These are phyloP conservation scores for Planococcus citri DNA, from an alignment of 1,140 invertebrate species.

Conservation along the genomic window DNA sequence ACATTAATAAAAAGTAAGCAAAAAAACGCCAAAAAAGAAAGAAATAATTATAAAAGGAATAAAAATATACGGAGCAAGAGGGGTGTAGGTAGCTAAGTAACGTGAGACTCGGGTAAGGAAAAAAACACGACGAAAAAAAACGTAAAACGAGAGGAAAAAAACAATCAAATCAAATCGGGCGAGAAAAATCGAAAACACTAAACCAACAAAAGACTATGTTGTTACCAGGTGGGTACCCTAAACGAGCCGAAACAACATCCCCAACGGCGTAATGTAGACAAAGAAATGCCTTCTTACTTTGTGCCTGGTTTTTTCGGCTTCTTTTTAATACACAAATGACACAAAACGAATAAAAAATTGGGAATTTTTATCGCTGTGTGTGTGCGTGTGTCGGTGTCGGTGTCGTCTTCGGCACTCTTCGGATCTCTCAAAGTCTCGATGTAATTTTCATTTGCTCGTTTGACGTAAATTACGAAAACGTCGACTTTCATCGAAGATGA, in stretches of 20 bases:
- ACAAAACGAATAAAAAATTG: not conserved
- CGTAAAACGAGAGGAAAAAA: not conserved
- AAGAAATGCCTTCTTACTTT: not conserved
- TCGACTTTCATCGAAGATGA: not conserved
- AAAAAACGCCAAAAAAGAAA: not conserved
- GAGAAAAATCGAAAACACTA: constrained; percentile 3
- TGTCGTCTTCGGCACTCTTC: too few species aligned
- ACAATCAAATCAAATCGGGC: not conserved
- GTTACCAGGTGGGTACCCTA: constrained; percentile 5
- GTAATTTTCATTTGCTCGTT: not conserved
- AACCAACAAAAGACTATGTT: constrained; percentile 2
- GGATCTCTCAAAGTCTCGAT: not conserved
- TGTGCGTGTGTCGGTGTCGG: too few species aligned
- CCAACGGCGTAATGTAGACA: constrained; percentile 1
- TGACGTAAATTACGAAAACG: not conserved
- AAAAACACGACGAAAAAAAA: not conserved
- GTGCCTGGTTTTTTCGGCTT: not conserved
- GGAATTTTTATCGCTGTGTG: too few species aligned
- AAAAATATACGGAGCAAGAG: not conserved
- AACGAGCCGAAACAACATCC: not conserved
- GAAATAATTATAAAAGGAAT: not conserved
- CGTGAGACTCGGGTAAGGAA: too few species aligned
- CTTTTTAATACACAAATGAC: not conserved
- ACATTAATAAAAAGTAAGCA: not conserved
- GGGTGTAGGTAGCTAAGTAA: too few species aligned